Evolutionary conservation across 2,797 vertebrate genomes (phyloP).

Genomic region (Nyctibius grandis): DNA sequence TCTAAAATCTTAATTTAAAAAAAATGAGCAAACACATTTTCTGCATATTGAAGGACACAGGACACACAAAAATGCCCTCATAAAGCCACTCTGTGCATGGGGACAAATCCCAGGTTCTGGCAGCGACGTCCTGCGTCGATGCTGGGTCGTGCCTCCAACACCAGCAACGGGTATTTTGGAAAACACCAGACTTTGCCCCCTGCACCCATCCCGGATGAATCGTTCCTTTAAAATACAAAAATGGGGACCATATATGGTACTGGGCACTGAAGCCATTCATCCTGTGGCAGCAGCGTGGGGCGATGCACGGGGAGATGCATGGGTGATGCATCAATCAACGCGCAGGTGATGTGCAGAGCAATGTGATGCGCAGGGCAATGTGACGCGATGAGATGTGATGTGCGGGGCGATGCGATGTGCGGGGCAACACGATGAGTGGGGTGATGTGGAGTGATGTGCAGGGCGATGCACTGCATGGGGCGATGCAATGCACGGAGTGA

Average conservation of each 20-base stretch:
- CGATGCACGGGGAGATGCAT: not conserved
- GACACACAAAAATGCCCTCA: no score
- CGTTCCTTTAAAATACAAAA: not conserved
- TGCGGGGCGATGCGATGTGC: no score
- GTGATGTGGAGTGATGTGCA: no score
- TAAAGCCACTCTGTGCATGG: no score
- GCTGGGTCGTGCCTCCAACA: fast-evolving
- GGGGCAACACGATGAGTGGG: not conserved
- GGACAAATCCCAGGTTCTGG: not conserved
- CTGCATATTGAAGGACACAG: not conserved
- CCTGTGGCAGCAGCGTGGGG: fast-evolving
- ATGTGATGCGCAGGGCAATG: no score
- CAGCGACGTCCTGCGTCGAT: no score
- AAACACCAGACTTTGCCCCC: fast-evolving
- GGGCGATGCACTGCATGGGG: no score
- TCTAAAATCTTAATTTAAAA: not conserved
- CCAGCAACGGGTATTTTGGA: fast-evolving
- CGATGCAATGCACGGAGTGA: no score
- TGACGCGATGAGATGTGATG: no score
- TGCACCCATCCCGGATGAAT: fast-evolving
- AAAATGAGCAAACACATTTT: fast-evolving
- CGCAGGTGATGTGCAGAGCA: fast-evolving
- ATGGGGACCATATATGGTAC: fast-evolving
- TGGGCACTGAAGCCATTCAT: no score
- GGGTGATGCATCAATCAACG: no score